phyloP scores from a whole-genome alignment of 2,113 vertebrate genomes.

The Planiliza haematocheilus region DNA sequence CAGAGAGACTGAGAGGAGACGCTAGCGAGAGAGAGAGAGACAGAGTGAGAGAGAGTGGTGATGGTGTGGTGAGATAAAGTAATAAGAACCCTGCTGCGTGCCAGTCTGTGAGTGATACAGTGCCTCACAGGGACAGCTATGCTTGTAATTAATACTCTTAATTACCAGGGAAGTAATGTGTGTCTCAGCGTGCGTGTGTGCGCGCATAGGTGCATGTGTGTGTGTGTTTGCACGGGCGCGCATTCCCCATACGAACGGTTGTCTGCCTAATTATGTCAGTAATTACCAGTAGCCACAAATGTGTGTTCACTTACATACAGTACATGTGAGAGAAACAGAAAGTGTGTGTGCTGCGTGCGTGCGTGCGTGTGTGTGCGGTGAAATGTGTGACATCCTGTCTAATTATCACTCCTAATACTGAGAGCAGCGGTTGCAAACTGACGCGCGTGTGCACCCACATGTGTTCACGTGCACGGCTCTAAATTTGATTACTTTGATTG shows the following conservation, averaged over 20 bases:
- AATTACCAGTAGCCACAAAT: conserved; percentile 75
- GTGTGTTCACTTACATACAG: conserved; percentile 43
- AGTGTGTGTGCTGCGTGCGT: conserved; percentile 26
- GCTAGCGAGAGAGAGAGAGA: conserved; percentile 6
- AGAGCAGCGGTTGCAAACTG: conserved; percentile 53
- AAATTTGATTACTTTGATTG: conserved; percentile 28
- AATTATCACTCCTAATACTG: conserved; percentile 70
- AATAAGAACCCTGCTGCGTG: conserved; percentile 73
- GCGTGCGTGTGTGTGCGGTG: conserved; percentile 4
- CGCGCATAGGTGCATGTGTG: background rate
- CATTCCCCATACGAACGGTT: conserved; percentile 74
- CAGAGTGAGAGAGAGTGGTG: conserved; percentile 43
- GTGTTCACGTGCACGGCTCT: conserved; percentile 23
- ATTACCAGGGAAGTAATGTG: conserved; percentile 75
- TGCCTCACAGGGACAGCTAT: conserved; percentile 78
- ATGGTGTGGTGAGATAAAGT: conserved; percentile 73
- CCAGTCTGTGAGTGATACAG: conserved; percentile 78
- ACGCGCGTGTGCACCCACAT: conserved; percentile 10
- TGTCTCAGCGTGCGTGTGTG: conserved; percentile 49
- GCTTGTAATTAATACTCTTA: conserved; percentile 83
- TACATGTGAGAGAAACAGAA: conserved; percentile 36
- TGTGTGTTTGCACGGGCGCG: conserved; percentile 49
- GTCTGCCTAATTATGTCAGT: conserved; percentile 80
- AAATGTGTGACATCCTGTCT: conserved; percentile 60
- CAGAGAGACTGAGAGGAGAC: conserved; percentile 22